Evolutionary conservation across 1,140 invertebrate genomes (phyloP).

Genomic region (Diorhabda carinulata): DNA sequence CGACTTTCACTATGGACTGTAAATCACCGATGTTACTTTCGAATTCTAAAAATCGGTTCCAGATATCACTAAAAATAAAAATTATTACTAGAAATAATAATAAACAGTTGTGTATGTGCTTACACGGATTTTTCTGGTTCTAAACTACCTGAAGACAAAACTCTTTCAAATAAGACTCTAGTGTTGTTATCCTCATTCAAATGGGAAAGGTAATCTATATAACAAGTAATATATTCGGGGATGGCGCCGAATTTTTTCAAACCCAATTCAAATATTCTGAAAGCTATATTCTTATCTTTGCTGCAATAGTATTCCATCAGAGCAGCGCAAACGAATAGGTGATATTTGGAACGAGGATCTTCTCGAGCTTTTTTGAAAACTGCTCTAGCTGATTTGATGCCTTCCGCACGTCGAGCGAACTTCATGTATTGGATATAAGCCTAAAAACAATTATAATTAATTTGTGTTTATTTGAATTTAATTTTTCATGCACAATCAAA

Average conservation of each 20-base stretch:
- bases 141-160: constrained; percentile 89
- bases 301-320: constrained; percentile 99
- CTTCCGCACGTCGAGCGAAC: constrained; percentile 93
- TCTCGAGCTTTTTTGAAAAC: constrained; percentile 95
- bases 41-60: constrained; percentile 97
- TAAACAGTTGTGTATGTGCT: constrained; percentile 37
- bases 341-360: constrained; percentile 80
- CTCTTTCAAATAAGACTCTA: constrained; percentile 92
- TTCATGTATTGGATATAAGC: constrained; percentile 99
- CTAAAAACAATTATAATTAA: constrained; percentile 47
- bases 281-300: constrained; percentile 98
- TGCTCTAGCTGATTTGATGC: constrained; percentile 90
- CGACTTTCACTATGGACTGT: constrained; percentile 96
- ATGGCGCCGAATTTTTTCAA: constrained; percentile 94
- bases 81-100: background rate
- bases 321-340: constrained; percentile 94
- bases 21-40: constrained; percentile 98
- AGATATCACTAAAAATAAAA: constrained; percentile 74
- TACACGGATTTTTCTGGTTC: constrained; percentile 89
- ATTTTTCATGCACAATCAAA: background rate
- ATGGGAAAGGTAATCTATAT: constrained; percentile 97
- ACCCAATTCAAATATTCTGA: constrained; percentile 96
- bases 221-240: constrained; percentile 91
- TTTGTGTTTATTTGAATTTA: background rate
- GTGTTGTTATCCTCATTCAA: constrained; percentile 99